A percentile compares a stretch with the other conserved stretches of the same genome.
phyloP scores from a whole-genome alignment of 2,797 vertebrate genomes.

The Melanotaenia trifasciata region DNA sequence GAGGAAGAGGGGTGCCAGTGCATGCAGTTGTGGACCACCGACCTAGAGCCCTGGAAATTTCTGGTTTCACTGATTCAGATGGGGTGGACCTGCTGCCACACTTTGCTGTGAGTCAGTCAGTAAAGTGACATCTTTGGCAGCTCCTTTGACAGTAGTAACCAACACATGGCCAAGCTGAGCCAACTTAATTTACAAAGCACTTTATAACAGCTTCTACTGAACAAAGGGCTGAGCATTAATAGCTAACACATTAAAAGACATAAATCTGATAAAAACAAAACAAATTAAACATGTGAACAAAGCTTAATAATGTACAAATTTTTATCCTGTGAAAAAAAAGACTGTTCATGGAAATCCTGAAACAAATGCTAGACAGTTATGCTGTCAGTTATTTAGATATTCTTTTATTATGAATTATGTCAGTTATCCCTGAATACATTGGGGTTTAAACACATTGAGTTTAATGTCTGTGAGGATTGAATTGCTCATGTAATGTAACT shows the following conservation, averaged over 20 bases:
- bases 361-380: background rate
- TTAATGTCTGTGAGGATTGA: too few species aligned
- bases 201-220: too few species aligned
- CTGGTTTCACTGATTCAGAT: slow-evolving; percentile 89
- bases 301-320: too few species aligned
- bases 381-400: background rate
- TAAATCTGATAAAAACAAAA: too few species aligned
- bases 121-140: background rate
- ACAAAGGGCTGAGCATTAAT: too few species aligned
- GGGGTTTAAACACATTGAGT: background rate
- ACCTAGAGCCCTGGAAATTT: slow-evolving; percentile 91
- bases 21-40: slow-evolving; percentile 94
- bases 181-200: too few species aligned
- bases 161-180: too few species aligned
- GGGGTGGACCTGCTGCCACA: slow-evolving; percentile 94
- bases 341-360: background rate
- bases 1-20: slow-evolving; percentile 85
- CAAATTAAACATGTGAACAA: too few species aligned
- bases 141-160: too few species aligned
- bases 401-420: background rate
- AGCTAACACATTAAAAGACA: too few species aligned
- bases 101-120: slow-evolving; percentile 91
- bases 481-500: background rate
- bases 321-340: too few species aligned
- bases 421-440: background rate